A percentile compares a stretch with the other conserved stretches of the same genome.
These are phyloP conservation scores for Podargus strigoides DNA, from an alignment of 2,797 vertebrate species.

Conservation along the genomic window DNA sequence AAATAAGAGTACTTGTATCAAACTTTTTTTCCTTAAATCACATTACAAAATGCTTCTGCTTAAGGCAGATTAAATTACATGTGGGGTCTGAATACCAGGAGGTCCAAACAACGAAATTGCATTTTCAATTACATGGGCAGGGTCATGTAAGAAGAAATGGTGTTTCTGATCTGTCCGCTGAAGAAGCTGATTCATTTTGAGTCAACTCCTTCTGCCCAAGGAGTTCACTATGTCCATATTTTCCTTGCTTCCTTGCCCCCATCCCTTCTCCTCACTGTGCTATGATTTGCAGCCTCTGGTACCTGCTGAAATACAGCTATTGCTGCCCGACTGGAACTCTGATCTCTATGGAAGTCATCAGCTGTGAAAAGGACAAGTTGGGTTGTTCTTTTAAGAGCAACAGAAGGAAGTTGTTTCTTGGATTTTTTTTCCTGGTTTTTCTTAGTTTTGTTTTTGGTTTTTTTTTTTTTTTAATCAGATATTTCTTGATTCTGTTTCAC, in stretches of 20 bases:
- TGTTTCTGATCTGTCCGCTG: neutral
- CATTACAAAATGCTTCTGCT: conserved; percentile 39
- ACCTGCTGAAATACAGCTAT: neutral
- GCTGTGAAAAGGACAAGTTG: neutral
- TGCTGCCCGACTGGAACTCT: neutral
- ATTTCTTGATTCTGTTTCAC: neutral
- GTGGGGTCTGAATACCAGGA: conserved; percentile 18
- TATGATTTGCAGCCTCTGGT: neutral
- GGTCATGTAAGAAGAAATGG: neutral
- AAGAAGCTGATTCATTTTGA: neutral
- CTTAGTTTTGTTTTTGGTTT: no score
- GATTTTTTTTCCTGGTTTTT: neutral
- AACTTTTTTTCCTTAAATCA: neutral
- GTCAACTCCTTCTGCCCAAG: neutral
- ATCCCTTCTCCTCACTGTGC: neutral
- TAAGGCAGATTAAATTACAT: conserved; percentile 37
- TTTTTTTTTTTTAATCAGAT: neutral
- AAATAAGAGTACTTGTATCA: conserved; percentile 30
- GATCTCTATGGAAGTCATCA: neutral
- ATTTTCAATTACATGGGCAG: conserved; percentile 29
- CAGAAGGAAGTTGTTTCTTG: neutral
- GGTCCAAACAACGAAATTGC: conserved; percentile 25
- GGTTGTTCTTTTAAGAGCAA: neutral
- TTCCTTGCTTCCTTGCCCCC: neutral
- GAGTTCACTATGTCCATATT: neutral